Conservation (phyloP, 2,888 invertebrate genomes). For the Teleiodes luculella region DNA sequence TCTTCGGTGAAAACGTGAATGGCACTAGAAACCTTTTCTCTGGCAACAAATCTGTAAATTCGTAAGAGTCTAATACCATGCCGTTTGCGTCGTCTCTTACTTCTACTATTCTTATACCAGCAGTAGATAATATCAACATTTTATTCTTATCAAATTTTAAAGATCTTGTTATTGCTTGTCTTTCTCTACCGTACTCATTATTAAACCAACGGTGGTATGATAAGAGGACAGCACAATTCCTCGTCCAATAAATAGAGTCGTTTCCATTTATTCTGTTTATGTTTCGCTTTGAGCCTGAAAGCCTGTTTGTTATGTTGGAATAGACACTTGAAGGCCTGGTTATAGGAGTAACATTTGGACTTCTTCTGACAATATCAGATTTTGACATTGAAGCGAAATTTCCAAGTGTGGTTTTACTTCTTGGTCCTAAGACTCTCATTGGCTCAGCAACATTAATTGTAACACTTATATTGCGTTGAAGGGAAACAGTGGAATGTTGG, state of each 20-base stretch:
- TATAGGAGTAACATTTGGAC: slow-evolving; percentile 74
- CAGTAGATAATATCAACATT: slow-evolving; percentile 80
- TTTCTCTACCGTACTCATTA: slow-evolving; percentile 74
- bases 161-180: slow-evolving; percentile 74
- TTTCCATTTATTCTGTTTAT: slow-evolving; percentile 61
- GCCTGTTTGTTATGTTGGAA: slow-evolving; percentile 67
- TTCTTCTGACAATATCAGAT: slow-evolving; percentile 66
- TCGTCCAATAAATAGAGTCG: slow-evolving; percentile 80
- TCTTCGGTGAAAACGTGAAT: slow-evolving; percentile 70
- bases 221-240: slow-evolving; percentile 82
- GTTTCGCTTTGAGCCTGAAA: slow-evolving; percentile 67
- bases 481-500: slow-evolving; percentile 80
- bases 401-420: slow-evolving; percentile 74
- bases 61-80: slow-evolving; percentile 81
- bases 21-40: slow-evolving; percentile 79
- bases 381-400: slow-evolving; percentile 72
- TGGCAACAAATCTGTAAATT: slow-evolving; percentile 78
- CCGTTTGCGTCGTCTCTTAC: slow-evolving; percentile 80
- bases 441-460: slow-evolving; percentile 81
- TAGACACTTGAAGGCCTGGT: slow-evolving; percentile 73
- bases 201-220: slow-evolving; percentile 82
- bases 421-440: slow-evolving; percentile 66
- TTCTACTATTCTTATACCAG: slow-evolving; percentile 82
- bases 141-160: slow-evolving; percentile 76
- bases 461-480: slow-evolving; percentile 80